These are phyloP conservation scores for Rhinoraja longicauda DNA, from an alignment of 2,797 vertebrate genomes.

Conservation along the genomic window DNA sequence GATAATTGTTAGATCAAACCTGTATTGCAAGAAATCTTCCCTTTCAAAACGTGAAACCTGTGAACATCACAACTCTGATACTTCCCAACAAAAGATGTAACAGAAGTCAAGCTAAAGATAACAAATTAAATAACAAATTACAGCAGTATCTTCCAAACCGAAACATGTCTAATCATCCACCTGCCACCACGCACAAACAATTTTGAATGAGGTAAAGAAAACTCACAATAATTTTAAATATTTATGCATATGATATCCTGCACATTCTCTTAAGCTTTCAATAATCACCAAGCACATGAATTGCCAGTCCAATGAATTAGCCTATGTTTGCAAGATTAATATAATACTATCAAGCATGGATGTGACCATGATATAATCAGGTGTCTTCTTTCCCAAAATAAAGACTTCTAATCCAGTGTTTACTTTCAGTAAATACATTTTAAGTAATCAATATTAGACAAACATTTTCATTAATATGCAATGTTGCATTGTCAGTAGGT, in stretches of 20 bases:
- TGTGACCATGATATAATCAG: background rate
- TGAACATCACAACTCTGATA: background rate
- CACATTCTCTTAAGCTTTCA: background rate
- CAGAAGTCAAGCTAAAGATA: background rate
- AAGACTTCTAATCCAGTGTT: background rate
- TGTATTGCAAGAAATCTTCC: background rate
- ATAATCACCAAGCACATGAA: background rate
- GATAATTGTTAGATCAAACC: background rate
- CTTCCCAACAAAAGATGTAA: background rate
- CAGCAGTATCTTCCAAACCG: background rate
- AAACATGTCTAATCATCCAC: background rate
- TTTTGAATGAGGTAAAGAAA: slow-evolving; percentile 12
- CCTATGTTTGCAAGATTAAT: background rate
- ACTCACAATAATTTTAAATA: background rate
- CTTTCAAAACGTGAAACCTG: background rate
- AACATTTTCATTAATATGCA: slow-evolving; percentile 5
- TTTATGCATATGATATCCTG: background rate
- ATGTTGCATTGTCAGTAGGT: background rate
- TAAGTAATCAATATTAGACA: slow-evolving; percentile 18
- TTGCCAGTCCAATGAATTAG: background rate
- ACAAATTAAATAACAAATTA: background rate
- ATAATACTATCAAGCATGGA: background rate
- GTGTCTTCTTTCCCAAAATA: background rate
- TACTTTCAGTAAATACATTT: background rate
- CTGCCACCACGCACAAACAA: background rate